Evolutionary conservation across 2,113 vertebrate genomes (phyloP), one percentile per base, ranked within the genome.

Genomic region (Hepsetus odoe): DNA sequence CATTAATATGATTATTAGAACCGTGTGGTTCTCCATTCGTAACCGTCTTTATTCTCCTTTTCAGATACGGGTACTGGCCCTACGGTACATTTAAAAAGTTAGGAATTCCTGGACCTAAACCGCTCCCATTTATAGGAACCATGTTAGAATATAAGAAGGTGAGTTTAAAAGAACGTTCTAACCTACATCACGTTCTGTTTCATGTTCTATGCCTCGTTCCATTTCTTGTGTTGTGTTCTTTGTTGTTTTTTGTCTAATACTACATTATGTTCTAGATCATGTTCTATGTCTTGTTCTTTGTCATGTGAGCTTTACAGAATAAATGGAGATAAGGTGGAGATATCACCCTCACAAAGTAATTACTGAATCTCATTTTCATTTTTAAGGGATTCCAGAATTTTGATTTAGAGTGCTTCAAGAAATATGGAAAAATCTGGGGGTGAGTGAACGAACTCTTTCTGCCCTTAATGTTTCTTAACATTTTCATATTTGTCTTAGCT

Each of bases 381-480:
- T 70, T 46, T 77, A 26, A 92, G 92, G 91, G 90, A 5, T 0
- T 92, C 22, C 4, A 26, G 16, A 0, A 61, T 3, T 94, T 91
- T 72, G 92, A 94, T 78, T 13, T 74, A 79, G 74, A 68, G 16
- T 93, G 91, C 86, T 91, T 85, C 76, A 80, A 91, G 74, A 94
- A 91, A 66, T 93, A 92, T 1, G 91, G 92, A 8, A 91, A 77
- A 81, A 77, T 91, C 30, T 93, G 90, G 91, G 91, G 89, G 90
- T 93, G 80, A 93, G 93, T 87, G 8, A 0, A 5, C 4, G 5
- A 22, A 61, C 28, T n/a, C n/a, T n/a, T n/a, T n/a, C n/a, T n/a
- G 20, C 24, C 58, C 10, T 30, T 46, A 38, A 4, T 38, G 35
- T 38, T 5, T 38, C 35, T 38, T 38, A 5, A 38, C 35, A 38